Evolutionary conservation across 2,797 vertebrate genomes (phyloP).

Genomic region (Coluber constrictor): DNA sequence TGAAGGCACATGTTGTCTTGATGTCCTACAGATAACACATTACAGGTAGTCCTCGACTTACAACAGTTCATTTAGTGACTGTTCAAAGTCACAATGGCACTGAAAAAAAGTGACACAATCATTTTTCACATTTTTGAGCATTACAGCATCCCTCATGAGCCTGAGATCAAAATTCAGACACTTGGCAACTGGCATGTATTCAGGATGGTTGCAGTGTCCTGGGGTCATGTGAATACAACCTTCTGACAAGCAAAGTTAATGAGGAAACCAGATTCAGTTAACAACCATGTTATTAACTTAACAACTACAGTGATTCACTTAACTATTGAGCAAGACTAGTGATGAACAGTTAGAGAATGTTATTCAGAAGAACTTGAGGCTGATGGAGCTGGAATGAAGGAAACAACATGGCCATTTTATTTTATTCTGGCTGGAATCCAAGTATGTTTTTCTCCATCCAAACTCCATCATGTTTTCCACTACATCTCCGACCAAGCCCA

Average conservation of each 20-base stretch:
- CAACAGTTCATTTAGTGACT: neutral
- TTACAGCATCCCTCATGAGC: neutral
- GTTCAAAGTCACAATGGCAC: neutral
- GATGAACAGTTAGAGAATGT: neutral
- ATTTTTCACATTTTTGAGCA: neutral
- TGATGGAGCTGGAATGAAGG: neutral
- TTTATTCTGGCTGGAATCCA: neutral
- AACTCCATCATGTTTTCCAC: neutral
- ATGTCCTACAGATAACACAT: neutral
- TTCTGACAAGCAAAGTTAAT: neutral
- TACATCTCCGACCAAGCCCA: neutral
- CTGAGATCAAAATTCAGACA: neutral
- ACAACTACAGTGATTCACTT: neutral
- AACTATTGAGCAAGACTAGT: neutral
- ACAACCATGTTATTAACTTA: neutral
- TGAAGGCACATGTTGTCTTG: neutral
- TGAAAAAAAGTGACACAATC: neutral
- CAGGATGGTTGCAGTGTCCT: neutral
- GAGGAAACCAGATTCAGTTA: neutral
- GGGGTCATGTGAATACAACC: neutral
- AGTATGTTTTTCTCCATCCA: neutral
- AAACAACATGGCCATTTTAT: neutral
- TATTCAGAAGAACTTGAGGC: neutral
- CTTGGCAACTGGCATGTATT: neutral
- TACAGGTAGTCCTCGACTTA: neutral